Evolutionary conservation across 2,888 invertebrate species (phyloP), one percentile per base, ranked within the genome.

Genomic region (Taphrorychus bicolor): DNA sequence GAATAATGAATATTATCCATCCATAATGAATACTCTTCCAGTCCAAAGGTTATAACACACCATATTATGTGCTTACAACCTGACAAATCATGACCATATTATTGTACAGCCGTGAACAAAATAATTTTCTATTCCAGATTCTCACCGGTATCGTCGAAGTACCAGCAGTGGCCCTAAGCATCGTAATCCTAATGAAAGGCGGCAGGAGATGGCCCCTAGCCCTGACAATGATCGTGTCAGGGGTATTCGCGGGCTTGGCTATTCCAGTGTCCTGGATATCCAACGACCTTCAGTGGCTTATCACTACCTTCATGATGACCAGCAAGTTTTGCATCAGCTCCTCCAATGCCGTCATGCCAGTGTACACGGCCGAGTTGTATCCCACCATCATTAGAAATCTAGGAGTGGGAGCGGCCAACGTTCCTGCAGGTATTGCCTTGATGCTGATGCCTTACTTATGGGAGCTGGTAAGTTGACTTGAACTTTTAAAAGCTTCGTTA

Each of bases 311-410:
- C 73, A 85, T 91, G 49, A 91, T 93, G 91, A 85, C 90, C 68
- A 92, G 92, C 76, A 92, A 93, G 83, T 92, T 93, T 75, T 88
- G 90, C 21, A 90, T 93, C 59, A 91, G 91, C 42, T 88, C 90
- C 0, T 90, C 91, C 17, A 93, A 93, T 76, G 92, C 90, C 77
- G 90, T 92, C 75, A 85, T 92, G 84, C 93, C 93, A 0, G 85
- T 93, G 17, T 93, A 88, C 79, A 88, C 91, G 5, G 90, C 92
- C 0, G 93, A 94, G 82, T 81, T 93, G 41, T 93, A 91, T 77
- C 93, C 93, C 0, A 94, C 93, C 0, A 88, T 91, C 3, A 87
- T 92, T 2, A 84, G 93, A 71, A 93, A 93, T 79, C 88, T 91
- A 40, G 92, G 91, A 0, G 88, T 93, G 74, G 93, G 83, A 3